These are phyloP conservation scores for Tetropium fuscum DNA, from an alignment of 2,888 invertebrate species.

Conservation along the genomic window DNA sequence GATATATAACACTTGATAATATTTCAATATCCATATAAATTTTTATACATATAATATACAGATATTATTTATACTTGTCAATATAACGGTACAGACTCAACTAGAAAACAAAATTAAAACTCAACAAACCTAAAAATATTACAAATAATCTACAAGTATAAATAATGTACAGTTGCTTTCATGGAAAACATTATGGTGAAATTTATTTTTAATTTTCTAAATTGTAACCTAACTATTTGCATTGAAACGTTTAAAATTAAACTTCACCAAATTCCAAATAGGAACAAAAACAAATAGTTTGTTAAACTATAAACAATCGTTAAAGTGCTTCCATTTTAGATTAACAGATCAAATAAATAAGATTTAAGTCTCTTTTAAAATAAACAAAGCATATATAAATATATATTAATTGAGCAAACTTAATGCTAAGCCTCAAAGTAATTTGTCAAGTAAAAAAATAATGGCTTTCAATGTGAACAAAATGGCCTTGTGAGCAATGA, in stretches of 20 bases:
- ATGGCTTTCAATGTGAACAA: conserved; percentile 14
- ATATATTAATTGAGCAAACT: conserved; percentile 39
- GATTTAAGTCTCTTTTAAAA: conserved; percentile 33
- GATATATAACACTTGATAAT: conserved; percentile 48
- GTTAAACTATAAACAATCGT: conserved; percentile 28
- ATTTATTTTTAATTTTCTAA: conserved; percentile 37
- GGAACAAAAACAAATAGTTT: conserved; percentile 42
- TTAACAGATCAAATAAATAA: conserved; percentile 41
- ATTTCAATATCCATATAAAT: conserved; percentile 51
- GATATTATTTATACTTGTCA: conserved; percentile 49
- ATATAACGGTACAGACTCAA: conserved; percentile 24
- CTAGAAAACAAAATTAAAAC: conserved; percentile 34
- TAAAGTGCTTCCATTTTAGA: conserved; percentile 30
- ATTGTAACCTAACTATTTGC: conserved; percentile 36
- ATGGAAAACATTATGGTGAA: conserved; percentile 55
- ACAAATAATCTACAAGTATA: conserved; percentile 47
- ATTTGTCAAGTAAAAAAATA: conserved; percentile 19
- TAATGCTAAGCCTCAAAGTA: conserved; percentile 13
- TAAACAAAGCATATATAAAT: conserved; percentile 32
- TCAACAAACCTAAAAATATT: conserved; percentile 26
- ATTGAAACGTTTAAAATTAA: conserved; percentile 42
- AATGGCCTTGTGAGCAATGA: conserved; percentile 19
- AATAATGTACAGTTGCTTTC: conserved; percentile 53
- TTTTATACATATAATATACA: conserved; percentile 52
- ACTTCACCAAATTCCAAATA: conserved; percentile 47